Base-by-base conservation (phyloP, 2,888 invertebrate genomes). In the Acanthosepion lycidas region DNA sequence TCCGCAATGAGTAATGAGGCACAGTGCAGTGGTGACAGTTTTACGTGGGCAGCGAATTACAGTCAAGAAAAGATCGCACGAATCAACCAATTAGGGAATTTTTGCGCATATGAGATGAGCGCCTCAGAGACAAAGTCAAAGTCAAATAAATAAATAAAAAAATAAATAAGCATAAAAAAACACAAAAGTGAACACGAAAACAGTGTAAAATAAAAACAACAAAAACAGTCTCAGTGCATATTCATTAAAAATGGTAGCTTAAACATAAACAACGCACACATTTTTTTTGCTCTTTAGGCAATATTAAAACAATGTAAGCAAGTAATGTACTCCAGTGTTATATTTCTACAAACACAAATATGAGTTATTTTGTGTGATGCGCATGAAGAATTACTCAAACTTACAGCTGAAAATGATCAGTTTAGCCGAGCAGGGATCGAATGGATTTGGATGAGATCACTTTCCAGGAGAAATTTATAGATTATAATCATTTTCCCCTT, bases 31-130 rank as follows among this genome's bases (percentile, higher is more conserved):
- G 78, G 78, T 78, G 78, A 78, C 78, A 78, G 78, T 33, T 78
- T 78, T 78, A 78, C n/a, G 78, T 78, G n/a, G 78, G 78, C 78
- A 78, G 18, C 15, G 78, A 78, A 78, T 78, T 78, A 78, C 78
- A 78, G 78, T 78, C 78, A 78, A 78, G 78, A 78, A 78, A 78
- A n/a, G 78, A 78, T 78, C 78, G 78, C 78, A n/a, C n/a, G 78
- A 78, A 78, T 78, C 78, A 78, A 78, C 78, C 78, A 78, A 78
- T 78, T 78, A 78, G 12, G n/a, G n/a, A 33, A 33, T 78, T 78
- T 78, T 78, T n/a, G 78, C 9, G 78, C 78, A 78, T 78, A 78
- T n/a, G 15, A 78, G 78, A 78, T 78, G 78, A 78, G 78, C 78
- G n/a, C 78, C 5, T 5, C 78, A 78, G n/a, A n/a, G 78, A 78